These are phyloP conservation scores for Dissostichus mawsoni DNA, from an alignment of 2,113 vertebrate genomes.

Conservation along the genomic window DNA sequence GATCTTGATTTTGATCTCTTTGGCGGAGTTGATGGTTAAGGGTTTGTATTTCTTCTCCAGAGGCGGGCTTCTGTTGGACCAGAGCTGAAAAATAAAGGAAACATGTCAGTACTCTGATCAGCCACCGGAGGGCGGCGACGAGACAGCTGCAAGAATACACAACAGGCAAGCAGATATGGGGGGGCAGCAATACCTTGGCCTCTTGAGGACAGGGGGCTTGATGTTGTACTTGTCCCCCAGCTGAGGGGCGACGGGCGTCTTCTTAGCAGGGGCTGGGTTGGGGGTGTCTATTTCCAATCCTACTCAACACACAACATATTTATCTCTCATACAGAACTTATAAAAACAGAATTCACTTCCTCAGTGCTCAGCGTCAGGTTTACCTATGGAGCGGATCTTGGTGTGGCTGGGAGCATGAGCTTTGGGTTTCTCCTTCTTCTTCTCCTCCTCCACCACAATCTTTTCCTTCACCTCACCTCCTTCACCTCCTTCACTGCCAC, in stretches of 20 bases:
- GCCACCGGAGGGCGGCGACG: conserved; percentile 24
- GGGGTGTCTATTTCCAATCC: conserved; percentile 92
- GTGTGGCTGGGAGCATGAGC: conserved; percentile 93
- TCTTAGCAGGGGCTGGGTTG: conserved; percentile 87
- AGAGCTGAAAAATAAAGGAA: conserved; percentile 41
- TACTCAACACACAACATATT: conserved; percentile 52
- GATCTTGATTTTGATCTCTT: conserved; percentile 98
- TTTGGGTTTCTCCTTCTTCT: conserved; percentile 93
- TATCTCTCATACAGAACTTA: not conserved
- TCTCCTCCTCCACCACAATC: conserved; percentile 87
- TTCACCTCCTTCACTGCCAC: conserved; percentile 73
- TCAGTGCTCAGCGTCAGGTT: not conserved
- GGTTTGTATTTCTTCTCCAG: conserved; percentile 98
- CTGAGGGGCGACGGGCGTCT: conserved; percentile 78
- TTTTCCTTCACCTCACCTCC: conserved; percentile 80
- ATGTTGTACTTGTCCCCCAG: conserved; percentile 93
- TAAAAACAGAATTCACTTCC: not conserved
- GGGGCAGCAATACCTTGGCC: conserved; percentile 84
- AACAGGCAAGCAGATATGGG: not conserved
- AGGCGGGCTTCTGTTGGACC: conserved; percentile 74
- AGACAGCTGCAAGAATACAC: not conserved
- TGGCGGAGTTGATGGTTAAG: conserved; percentile 91
- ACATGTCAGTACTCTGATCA: not conserved
- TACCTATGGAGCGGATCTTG: conserved; percentile 95
- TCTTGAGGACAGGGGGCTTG: conserved; percentile 92